A percentile compares a stretch with the other conserved stretches of the same genome.
These are phyloP conservation scores for Craterocephalus amniculus DNA, from an alignment of 2,797 vertebrate species.

Conservation along the genomic window DNA sequence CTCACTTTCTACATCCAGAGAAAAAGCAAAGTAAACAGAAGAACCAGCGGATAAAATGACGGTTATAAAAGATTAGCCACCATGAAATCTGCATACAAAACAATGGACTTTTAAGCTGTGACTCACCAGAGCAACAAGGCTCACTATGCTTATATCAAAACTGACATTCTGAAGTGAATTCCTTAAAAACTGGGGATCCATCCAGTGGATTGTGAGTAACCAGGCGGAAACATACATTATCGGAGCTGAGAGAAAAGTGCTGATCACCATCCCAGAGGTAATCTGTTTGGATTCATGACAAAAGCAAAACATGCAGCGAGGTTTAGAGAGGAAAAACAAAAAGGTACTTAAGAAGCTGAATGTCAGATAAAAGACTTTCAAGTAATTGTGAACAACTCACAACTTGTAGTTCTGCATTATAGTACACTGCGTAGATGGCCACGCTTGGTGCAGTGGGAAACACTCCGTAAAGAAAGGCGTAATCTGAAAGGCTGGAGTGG, in stretches of 20 bases:
- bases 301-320: background rate
- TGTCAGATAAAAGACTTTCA: background rate
- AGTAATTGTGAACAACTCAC: constrained; percentile 83
- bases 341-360: background rate
- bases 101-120: background rate
- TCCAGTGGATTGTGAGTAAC: constrained; percentile 91
- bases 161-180: constrained; percentile 90
- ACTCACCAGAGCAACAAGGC: constrained; percentile 92
- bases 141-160: constrained; percentile 95
- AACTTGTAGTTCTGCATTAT: constrained; percentile 96
- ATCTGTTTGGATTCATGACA: constrained; percentile 79
- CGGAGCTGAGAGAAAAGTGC: constrained; percentile 97
- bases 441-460: constrained; percentile 97
- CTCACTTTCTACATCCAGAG: background rate
- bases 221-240: constrained; percentile 98
- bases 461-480: constrained; percentile 95
- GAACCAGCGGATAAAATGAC: background rate
- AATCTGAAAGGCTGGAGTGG: constrained; percentile 95
- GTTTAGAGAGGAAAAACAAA: background rate
- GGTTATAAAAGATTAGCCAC: background rate
- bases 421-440: constrained; percentile 96
- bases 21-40: constrained; percentile 3
- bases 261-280: constrained; percentile 97
- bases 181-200: constrained; percentile 88
- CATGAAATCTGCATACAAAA: background rate